These are phyloP conservation scores for Trachemys scripta DNA, from an alignment of 2,113 vertebrate genomes.

Conservation along the genomic window DNA sequence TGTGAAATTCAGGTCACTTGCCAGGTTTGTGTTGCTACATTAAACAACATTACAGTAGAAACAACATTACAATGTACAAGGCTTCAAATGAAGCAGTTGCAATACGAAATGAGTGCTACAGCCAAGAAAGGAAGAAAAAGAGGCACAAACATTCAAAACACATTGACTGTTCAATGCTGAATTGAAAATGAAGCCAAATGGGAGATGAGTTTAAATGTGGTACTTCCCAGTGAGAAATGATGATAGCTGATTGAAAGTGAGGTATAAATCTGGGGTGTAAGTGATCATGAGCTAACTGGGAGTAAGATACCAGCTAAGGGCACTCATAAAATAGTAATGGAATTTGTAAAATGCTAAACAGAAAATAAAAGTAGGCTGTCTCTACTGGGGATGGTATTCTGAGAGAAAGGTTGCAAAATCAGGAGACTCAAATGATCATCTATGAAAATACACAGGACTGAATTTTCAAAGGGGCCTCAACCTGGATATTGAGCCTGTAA, in stretches of 20 bases:
- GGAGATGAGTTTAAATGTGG: slow-evolving; percentile 18
- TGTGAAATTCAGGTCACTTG: slow-evolving; percentile 81
- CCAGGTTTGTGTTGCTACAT: slow-evolving; percentile 81
- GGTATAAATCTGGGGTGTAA: neutral
- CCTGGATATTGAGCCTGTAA: slow-evolving; percentile 18
- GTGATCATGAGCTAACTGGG: neutral
- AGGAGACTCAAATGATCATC: neutral
- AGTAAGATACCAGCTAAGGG: neutral
- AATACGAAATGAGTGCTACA: slow-evolving; percentile 54
- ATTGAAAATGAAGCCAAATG: slow-evolving; percentile 34
- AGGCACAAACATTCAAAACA: slow-evolving; percentile 54
- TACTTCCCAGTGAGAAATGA: neutral
- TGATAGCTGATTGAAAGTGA: neutral
- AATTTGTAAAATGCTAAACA: slow-evolving; percentile 16
- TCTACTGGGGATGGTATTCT: slow-evolving; percentile 29
- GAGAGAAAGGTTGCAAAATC: slow-evolving; percentile 14
- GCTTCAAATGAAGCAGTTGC: slow-evolving; percentile 44
- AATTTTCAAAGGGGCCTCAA: slow-evolving; percentile 38
- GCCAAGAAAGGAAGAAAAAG: slow-evolving; percentile 36
- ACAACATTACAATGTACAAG: slow-evolving; percentile 46
- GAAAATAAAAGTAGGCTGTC: slow-evolving; percentile 63
- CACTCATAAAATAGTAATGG: slow-evolving; percentile 38
- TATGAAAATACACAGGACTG: neutral
- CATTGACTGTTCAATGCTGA: neutral
- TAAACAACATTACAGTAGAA: slow-evolving; percentile 75